Evolutionary conservation across 2,113 vertebrate genomes (phyloP), one percentile per base, ranked within the genome.

Genomic region (Tylochromis polylepis): DNA sequence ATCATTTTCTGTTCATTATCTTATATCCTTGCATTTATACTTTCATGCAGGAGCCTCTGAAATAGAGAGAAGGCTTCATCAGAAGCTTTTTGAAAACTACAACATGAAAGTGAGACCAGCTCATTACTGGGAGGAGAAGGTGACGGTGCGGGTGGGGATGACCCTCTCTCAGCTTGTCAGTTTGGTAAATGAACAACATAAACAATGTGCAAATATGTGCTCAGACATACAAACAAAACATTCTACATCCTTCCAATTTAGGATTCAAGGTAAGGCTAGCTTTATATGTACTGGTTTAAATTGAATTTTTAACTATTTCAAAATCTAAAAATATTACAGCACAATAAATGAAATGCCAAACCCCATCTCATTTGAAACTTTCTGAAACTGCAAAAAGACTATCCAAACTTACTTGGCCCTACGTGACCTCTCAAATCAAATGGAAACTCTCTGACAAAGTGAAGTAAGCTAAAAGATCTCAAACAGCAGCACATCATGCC

Each of bases 141-240:
- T 98, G 31, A 95, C 89, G 81, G 97, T 98, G 55, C 91, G 97
- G 80, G 92, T 98, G 24, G 98, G 97, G 41, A 97, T 98, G 96
- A 97, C 95, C 7, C 95, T 98, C 43, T 97, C 97, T 1, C 97
- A 98, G 70, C 97, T 98, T 15, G 97, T 98, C 94, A 97, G 97
- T 93, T 92, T 98, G 97, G 98, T 98, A 96, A 95, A 84, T 55
- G 20, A 15, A 80, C 46, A 43, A 27, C 0, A 0, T 24, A 41
- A 75, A 75, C 24, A 51, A 75, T 18, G 51, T 6, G 0, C 27
- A 24, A 4, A n/a, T 29, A 2, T 49, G 2, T 2, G 6, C 27
- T 51, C 43, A 77, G 10, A 51, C 16, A 49, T 20, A 11, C 24
- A 77, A 31, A 67, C 5, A 75, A 24, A 70, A 38, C 9, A 29